Evolutionary conservation across 2,113 vertebrate genomes (phyloP).

Genomic region (Myodes glareolus): DNA sequence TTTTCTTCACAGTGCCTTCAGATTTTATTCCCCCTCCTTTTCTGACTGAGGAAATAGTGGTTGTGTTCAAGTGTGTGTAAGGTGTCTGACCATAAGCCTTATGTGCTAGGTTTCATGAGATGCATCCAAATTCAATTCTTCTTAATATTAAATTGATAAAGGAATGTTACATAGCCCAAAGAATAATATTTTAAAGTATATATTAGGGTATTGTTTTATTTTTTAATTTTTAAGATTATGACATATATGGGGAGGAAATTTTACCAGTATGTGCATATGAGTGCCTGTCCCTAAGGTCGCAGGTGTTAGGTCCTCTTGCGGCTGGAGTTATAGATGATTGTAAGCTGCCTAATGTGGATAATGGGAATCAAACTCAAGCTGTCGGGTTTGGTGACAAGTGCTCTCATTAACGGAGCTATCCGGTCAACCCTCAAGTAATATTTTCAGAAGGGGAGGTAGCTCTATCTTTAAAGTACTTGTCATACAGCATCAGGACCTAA

Average conservation of each 20-base stretch:
- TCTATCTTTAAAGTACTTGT: not conserved
- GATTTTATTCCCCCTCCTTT: not conserved
- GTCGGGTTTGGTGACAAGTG: not conserved
- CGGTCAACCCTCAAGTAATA: not conserved
- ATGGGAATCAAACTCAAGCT: not conserved
- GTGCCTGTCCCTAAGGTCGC: not conserved
- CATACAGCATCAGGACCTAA: not conserved
- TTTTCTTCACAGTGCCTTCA: not conserved
- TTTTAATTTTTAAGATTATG: not conserved
- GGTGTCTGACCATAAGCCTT: constrained; percentile 41
- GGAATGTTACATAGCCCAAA: not conserved
- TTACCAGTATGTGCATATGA: not conserved
- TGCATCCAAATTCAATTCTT: not conserved
- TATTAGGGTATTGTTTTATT: not conserved
- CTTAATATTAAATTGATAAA: not conserved
- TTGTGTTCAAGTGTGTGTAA: not conserved
- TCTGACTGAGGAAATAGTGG: not conserved
- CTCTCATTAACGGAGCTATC: not conserved
- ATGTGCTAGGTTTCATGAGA: not conserved
- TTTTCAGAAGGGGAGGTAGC: not conserved
- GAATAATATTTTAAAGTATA: not conserved
- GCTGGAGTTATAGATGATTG: not conserved
- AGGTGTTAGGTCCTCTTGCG: not conserved
- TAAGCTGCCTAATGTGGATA: not conserved
- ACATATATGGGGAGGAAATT: not conserved